Base-by-base conservation (phyloP, 2,888 invertebrate genomes). In the Dascillus cervinus region DNA sequence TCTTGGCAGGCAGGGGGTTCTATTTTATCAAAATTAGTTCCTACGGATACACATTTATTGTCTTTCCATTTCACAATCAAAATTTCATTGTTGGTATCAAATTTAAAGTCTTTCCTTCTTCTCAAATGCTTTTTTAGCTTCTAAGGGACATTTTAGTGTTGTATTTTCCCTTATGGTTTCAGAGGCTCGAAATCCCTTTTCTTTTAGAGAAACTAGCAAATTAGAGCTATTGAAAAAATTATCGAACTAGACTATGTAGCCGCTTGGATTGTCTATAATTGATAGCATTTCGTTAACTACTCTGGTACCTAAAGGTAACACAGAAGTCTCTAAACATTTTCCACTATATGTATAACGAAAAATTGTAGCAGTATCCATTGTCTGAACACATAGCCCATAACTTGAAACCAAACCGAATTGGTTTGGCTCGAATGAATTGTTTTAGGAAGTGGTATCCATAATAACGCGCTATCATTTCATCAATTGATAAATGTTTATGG, bases 331-430 rank as follows among this genome's bases (percentile, higher is more conserved):
- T 11, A 10, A 3, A 20, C 11, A 8, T 13, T 12, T 15, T 20
- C 22, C 17, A 22, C 22, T 22, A 21, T 3, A 11, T 14, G 8
- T 25, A 31, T 11, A 11, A 10, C 2, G n/a, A 8, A 10, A 32
- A 32, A n/a, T 32, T 32, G 22, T 20, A 32, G 22, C 32, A 32
- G 15, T 20, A 32, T 5, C 32, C 32, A 12, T 21, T 15, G 11
- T 6, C 3, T 14, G 12, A 26, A 22, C 26, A 26, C 22, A 26
- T 12, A 6, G 26, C 27, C 32, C 32, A 32, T 3, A 31, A 12
- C 11, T 27, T 32, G n/a, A n/a, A n/a, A n/a, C n/a, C n/a, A n/a
- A n/a, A n/a, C n/a, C n/a, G n/a, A n/a, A n/a, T n/a, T n/a, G 24
- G 25, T n/a, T 31, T 31, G 11, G 22, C 19, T 5, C 11, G 13